phyloP scores from a whole-genome alignment of 2,888 invertebrate genomes.

The Noctua comes region DNA sequence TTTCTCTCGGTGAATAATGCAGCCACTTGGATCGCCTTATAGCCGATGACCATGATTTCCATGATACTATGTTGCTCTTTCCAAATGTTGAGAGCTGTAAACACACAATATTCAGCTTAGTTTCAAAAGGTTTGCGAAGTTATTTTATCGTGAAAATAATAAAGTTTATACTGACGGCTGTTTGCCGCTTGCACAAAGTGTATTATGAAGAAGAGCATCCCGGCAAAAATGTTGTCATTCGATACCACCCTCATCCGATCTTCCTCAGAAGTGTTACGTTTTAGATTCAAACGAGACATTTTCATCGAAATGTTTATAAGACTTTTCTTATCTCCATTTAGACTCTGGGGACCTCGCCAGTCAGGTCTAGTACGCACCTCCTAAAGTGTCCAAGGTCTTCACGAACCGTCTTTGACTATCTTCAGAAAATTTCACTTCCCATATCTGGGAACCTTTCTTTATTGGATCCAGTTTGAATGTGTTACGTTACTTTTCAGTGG shows the following conservation, averaged over 20 bases:
- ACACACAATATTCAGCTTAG: neutral
- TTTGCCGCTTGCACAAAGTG: slow-evolving; percentile 43
- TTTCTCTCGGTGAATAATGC: slow-evolving; percentile 82
- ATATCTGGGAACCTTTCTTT: slow-evolving; percentile 78
- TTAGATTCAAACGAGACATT: slow-evolving; percentile 14
- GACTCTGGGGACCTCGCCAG: neutral
- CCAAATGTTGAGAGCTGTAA: slow-evolving; percentile 77
- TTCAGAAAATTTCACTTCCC: slow-evolving; percentile 81
- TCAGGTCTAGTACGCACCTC: slow-evolving; percentile 75
- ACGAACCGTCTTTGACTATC: slow-evolving; percentile 84
- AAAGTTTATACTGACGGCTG: slow-evolving; percentile 46
- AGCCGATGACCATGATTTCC: slow-evolving; percentile 85
- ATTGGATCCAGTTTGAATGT: slow-evolving; percentile 81
- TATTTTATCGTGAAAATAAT: neutral
- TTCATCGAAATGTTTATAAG: neutral
- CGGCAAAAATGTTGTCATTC: slow-evolving; percentile 36
- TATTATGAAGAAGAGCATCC: slow-evolving; percentile 45
- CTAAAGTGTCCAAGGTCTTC: slow-evolving; percentile 80
- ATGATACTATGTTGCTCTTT: slow-evolving; percentile 83
- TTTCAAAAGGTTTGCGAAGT: neutral
- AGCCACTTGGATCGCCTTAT: slow-evolving; percentile 77
- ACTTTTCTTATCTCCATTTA: slow-evolving; percentile 4
- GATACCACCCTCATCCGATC: slow-evolving; percentile 25
- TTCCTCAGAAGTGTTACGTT: slow-evolving; percentile 7
- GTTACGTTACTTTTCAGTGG: slow-evolving; percentile 19